Evolutionary conservation across 2,113 vertebrate species (phyloP).

Genomic region (Gracilinanus agilis): DNA sequence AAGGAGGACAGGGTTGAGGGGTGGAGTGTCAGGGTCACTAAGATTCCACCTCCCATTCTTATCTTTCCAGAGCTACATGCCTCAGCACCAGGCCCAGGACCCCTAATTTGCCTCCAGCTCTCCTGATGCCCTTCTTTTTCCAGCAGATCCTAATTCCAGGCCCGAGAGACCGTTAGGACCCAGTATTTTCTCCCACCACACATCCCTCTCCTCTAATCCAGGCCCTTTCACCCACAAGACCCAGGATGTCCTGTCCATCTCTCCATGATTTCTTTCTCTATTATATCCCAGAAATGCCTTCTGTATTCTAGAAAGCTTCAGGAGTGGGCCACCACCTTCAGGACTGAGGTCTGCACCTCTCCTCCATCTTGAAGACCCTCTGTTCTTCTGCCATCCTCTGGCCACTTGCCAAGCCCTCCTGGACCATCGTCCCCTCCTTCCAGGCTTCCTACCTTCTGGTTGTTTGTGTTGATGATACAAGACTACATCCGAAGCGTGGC

Average conservation of each 20-base stretch:
- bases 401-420: background rate
- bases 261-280: background rate
- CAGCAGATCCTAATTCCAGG: background rate
- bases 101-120: background rate
- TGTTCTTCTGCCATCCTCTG: no score
- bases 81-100: background rate
- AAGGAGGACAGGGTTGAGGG: background rate
- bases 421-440: background rate
- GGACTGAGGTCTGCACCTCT: background rate
- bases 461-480: slow-evolving; percentile 98
- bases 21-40: background rate
- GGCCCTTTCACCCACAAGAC: background rate
- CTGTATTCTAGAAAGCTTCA: background rate
- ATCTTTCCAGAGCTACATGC: no score
- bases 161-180: background rate
- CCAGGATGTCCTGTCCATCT: background rate
- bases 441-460: slow-evolving; percentile 89
- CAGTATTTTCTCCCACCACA: background rate
- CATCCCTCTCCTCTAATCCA: background rate
- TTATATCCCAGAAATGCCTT: background rate
- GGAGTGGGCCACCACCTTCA: background rate
- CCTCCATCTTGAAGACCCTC: background rate
- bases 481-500: slow-evolving; percentile 95
- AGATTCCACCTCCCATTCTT: no score
- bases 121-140: background rate